Conservation (phyloP, 2,888 invertebrate genomes). For the Osedax fenrisi region DNA sequence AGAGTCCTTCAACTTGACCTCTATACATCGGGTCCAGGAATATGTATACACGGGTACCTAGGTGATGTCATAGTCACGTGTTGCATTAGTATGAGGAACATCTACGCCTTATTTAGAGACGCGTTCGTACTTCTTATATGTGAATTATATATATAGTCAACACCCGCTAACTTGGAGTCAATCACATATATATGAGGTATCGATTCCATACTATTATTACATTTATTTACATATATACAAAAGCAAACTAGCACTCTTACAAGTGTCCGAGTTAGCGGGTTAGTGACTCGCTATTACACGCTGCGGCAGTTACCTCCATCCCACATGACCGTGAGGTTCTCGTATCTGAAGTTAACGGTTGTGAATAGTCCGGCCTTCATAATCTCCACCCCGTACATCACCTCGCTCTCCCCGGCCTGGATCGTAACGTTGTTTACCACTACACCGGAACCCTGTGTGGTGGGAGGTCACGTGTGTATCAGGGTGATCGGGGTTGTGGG, state of each 20-base stretch:
- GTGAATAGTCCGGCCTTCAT: slow-evolving; percentile 64
- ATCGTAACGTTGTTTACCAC: slow-evolving; percentile 38
- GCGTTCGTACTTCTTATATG: no score
- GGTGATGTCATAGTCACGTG: neutral
- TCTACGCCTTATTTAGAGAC: no score
- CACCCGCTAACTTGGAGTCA: no score
- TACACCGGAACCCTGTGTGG: slow-evolving; percentile 37
- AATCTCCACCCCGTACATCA: slow-evolving; percentile 52
- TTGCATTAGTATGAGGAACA: neutral
- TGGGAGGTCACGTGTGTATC: neutral
- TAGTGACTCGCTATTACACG: neutral
- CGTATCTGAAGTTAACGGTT: slow-evolving; percentile 23
- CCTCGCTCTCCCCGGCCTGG: slow-evolving; percentile 28
- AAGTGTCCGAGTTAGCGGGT: no score
- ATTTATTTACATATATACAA: no score
- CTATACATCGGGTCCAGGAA: slow-evolving; percentile 28
- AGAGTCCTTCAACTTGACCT: slow-evolving; percentile 33
- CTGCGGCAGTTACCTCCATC: slow-evolving; percentile 28
- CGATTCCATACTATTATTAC: no score
- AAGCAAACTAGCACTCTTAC: no score
- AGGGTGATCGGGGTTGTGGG: no score
- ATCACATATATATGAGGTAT: no score
- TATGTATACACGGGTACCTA: slow-evolving; percentile 34
- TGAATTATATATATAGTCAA: no score
- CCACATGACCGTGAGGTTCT: slow-evolving; percentile 32